Evolutionary conservation across 2,888 invertebrate species (phyloP).

Genomic region (Trilocha varians): DNA sequence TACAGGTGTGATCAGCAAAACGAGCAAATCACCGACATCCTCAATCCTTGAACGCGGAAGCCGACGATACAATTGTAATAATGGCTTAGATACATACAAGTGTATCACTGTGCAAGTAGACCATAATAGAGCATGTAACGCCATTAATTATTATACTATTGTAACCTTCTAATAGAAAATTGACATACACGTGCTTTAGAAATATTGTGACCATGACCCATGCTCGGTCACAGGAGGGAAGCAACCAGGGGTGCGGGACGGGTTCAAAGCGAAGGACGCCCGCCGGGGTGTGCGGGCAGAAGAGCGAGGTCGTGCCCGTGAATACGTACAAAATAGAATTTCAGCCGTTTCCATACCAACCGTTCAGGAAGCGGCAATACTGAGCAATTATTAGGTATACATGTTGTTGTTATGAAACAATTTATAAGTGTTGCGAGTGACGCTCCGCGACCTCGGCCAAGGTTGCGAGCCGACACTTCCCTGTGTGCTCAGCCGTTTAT

Average conservation of each 20-base stretch:
- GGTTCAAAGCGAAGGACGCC: slow-evolving; percentile 39
- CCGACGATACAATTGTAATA: neutral
- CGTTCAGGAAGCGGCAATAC: slow-evolving; percentile 18
- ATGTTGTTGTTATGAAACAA: slow-evolving; percentile 54
- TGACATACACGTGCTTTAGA: slow-evolving; percentile 38
- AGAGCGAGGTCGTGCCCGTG: slow-evolving; percentile 10
- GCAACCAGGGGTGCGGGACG: slow-evolving; percentile 28
- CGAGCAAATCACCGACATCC: neutral
- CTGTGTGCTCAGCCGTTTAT: slow-evolving; percentile 60
- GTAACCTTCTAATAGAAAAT: slow-evolving; percentile 23
- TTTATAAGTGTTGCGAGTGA: slow-evolving; percentile 62
- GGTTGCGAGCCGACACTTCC: slow-evolving; percentile 63
- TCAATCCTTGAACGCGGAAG: neutral
- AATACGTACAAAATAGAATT: slow-evolving; percentile 14
- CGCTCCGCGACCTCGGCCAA: slow-evolving; percentile 64
- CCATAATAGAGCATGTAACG: neutral
- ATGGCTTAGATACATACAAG: neutral
- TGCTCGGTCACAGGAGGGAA: slow-evolving; percentile 46
- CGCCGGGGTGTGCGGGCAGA: slow-evolving; percentile 13
- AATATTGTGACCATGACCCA: slow-evolving; percentile 64
- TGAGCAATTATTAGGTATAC: slow-evolving; percentile 29
- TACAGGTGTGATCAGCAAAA: neutral
- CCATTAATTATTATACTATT: neutral
- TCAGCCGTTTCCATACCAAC: slow-evolving; percentile 26
- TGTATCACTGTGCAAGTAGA: neutral